These are phyloP conservation scores for Drosophila trichaetosa DNA, from an alignment of 2,888 invertebrate genomes.

Conservation along the genomic window DNA sequence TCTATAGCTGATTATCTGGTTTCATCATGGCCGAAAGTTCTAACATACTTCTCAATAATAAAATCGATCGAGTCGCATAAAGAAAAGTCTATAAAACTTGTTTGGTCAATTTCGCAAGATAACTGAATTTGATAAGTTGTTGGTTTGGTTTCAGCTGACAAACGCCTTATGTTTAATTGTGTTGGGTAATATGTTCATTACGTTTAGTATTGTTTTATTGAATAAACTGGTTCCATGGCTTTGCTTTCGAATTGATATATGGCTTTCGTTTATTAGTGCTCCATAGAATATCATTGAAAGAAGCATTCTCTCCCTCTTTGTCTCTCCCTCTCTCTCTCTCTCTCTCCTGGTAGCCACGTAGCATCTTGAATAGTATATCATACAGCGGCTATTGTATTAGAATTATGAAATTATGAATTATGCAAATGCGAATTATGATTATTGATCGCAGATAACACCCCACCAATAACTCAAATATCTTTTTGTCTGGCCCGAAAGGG, in stretches of 20 bases:
- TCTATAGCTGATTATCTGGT: constrained; percentile 17
- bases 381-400: constrained; percentile 57
- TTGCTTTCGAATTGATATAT: constrained; percentile 60
- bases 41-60: constrained; percentile 23
- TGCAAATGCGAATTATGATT: constrained; percentile 70
- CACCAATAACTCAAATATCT: constrained; percentile 7
- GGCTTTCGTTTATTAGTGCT: constrained; percentile 49
- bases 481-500: constrained; percentile 39
- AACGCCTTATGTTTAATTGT: constrained; percentile 63
- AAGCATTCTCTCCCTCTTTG: constrained; percentile 10
- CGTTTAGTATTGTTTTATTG: constrained; percentile 32
- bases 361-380: constrained; percentile 30
- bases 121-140: constrained; percentile 59
- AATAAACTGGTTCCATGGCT: constrained; percentile 54
- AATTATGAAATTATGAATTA: constrained; percentile 79
- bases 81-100: constrained; percentile 68
- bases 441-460: constrained; percentile 39
- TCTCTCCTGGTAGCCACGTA: constrained; percentile 2
- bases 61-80: constrained; percentile 22
- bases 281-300: constrained; percentile 24
- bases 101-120: constrained; percentile 60
- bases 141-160: constrained; percentile 65
- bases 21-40: constrained; percentile 13
- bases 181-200: constrained; percentile 73
- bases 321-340: constrained; percentile 8